These are phyloP conservation scores for Arge pagana DNA, from an alignment of 2,888 invertebrate genomes.

Conservation along the genomic window DNA sequence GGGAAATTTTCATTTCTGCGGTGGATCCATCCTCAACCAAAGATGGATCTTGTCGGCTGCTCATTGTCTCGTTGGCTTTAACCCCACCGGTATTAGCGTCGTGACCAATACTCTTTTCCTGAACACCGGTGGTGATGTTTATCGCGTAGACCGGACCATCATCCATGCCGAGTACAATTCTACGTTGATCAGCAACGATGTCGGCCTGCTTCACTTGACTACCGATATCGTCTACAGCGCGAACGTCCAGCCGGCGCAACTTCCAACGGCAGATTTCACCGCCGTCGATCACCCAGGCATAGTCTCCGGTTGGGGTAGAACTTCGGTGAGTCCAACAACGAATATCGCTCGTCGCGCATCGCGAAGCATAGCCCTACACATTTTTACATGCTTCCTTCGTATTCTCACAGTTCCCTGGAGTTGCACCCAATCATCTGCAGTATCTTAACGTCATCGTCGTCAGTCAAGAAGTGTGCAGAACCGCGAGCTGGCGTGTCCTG, in stretches of 20 bases:
- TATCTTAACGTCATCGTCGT: slow-evolving; percentile 62
- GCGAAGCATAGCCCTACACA: too few relatives aligned
- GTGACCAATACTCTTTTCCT: slow-evolving; percentile 2
- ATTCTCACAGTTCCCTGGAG: slow-evolving; percentile 56
- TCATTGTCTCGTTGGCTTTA: slow-evolving; percentile 63
- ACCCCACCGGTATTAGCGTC: not conserved
- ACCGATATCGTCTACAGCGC: slow-evolving; percentile 22
- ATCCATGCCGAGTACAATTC: slow-evolving; percentile 28
- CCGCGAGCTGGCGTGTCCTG: slow-evolving; percentile 53
- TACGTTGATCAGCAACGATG: slow-evolving; percentile 25
- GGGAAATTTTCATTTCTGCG: slow-evolving; percentile 64
- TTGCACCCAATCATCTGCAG: slow-evolving; percentile 61
- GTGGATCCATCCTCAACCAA: slow-evolving; percentile 64
- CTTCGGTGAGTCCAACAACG: slow-evolving; percentile 52
- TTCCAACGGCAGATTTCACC: slow-evolving; percentile 52
- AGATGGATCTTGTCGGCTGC: slow-evolving; percentile 64
- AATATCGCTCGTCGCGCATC: too few relatives aligned
- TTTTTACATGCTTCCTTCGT: too few relatives aligned
- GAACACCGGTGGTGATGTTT: slow-evolving; percentile 5
- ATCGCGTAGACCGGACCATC: not conserved
- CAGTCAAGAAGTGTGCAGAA: slow-evolving; percentile 60
- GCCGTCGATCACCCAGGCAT: slow-evolving; percentile 50
- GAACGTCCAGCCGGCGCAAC: slow-evolving; percentile 54
- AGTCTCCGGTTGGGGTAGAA: slow-evolving; percentile 61
- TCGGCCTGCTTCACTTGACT: slow-evolving; percentile 28